Base-by-base conservation (phyloP, 2,797 vertebrate genomes). In the Lacerta viridis region DNA sequence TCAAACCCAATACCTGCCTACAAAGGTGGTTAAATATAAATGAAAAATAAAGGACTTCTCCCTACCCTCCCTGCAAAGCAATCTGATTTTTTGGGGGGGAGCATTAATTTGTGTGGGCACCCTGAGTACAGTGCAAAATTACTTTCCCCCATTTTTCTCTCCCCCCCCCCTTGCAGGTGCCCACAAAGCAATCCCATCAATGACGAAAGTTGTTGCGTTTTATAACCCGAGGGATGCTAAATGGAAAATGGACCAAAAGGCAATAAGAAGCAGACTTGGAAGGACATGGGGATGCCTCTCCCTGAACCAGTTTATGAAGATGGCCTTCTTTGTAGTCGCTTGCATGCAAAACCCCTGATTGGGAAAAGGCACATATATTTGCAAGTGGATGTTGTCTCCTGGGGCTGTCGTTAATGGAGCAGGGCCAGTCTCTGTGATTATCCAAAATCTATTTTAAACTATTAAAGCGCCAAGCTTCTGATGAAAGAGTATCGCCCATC, bases 401-500 rank as follows among this genome's bases (percentile, higher is more conserved):
- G 88, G 85, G 91, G 87, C 81, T 91, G 77, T 81, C 76, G 80
- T 92, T 91, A 95, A 96, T 94, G 94, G 95, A 96, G 93, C 71
- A 91, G 76, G 59, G 93, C 91, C 92, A 93, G 23, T 89, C 82
- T 84, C 93, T 91, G 39, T 23, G 91, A 89, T 94, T 84, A 93
- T 86, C 93, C 87, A 88, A 94, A 86, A 90, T 93, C 93, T 91
- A 91, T 94, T 93, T 80, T 91, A 89, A 82, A 83, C 86, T 88
- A 87, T 86, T 75, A 55, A 68, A 71, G 87, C 87, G 83, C 59
- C 72, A 78, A 76, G 69, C 88, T 82, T 89, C 72, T 85, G 41
- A 20, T 87, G 85, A 15, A 29, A 27, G 3, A 71, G 50, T 36
- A 4, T 0, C 76, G 79, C 68, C 41, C 20, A 33, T 36, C 86